These are phyloP conservation scores for Drosophila murphyi DNA, from an alignment of 1,140 invertebrate species.

Conservation along the genomic window DNA sequence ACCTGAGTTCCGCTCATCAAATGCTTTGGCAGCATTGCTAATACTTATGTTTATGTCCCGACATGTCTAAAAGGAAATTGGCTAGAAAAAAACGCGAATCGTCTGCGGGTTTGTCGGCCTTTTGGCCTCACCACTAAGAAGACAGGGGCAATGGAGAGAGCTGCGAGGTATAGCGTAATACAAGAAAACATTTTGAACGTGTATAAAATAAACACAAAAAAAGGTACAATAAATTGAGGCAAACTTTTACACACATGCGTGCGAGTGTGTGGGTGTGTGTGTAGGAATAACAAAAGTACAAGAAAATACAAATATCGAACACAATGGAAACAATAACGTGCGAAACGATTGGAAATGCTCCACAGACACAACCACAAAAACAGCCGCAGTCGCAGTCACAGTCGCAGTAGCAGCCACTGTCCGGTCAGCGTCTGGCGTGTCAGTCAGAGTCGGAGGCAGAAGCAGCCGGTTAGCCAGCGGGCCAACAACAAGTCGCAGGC, in stretches of 20 bases:
- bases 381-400: slow-evolving; percentile 44
- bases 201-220: slow-evolving; percentile 73
- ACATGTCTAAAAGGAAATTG: slow-evolving; percentile 45
- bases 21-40: background rate
- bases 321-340: slow-evolving; percentile 82
- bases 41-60: slow-evolving; percentile 47
- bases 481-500: slow-evolving; percentile 61
- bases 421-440: slow-evolving; percentile 64
- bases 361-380: slow-evolving; percentile 38
- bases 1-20: slow-evolving; percentile 8
- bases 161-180: slow-evolving; percentile 21
- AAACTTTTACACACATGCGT: slow-evolving; percentile 49
- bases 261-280: slow-evolving; percentile 26
- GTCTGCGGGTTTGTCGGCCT: slow-evolving; percentile 48
- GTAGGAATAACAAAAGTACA: slow-evolving; percentile 68
- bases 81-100: slow-evolving; percentile 28
- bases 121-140: background rate
- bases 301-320: slow-evolving; percentile 82
- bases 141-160: slow-evolving; percentile 22
- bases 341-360: slow-evolving; percentile 81
- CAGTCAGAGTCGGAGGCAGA: slow-evolving; percentile 57
- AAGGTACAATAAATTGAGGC: slow-evolving; percentile 77
- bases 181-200: slow-evolving; percentile 51
- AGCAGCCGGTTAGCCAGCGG: slow-evolving; percentile 67
- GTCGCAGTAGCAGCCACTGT: slow-evolving; percentile 21